Evolutionary conservation across 1,140 invertebrate genomes (phyloP).

Genomic region (Eriocheir sinensis): DNA sequence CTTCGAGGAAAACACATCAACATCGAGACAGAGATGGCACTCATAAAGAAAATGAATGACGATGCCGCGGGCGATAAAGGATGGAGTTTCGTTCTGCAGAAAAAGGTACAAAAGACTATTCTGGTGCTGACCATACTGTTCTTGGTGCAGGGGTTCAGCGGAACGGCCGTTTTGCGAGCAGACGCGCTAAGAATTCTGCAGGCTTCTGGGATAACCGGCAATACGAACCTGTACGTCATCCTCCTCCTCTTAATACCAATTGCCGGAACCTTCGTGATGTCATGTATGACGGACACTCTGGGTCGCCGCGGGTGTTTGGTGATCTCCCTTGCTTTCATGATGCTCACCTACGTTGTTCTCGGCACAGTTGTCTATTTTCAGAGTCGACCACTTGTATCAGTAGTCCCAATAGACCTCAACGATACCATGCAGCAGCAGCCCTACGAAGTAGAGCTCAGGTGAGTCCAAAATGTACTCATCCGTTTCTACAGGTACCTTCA

Average conservation of each 20-base stretch:
- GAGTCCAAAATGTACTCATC: background rate
- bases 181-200: slow-evolving; percentile 56
- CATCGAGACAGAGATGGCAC: slow-evolving; percentile 23
- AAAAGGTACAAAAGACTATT: background rate
- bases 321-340: slow-evolving; percentile 43
- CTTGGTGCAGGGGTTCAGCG: slow-evolving; percentile 54
- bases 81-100: background rate
- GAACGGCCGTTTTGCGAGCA: slow-evolving; percentile 30
- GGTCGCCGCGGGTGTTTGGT: slow-evolving; percentile 44
- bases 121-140: slow-evolving; percentile 23
- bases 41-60: slow-evolving; percentile 35
- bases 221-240: background rate
- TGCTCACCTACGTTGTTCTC: slow-evolving; percentile 5
- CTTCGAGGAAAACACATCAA: slow-evolving; percentile 48
- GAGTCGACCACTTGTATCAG: background rate
- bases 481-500: too few relatives aligned
- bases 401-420: background rate
- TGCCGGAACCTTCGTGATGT: background rate
- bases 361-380: background rate
- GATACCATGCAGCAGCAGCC: too few relatives aligned
- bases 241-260: slow-evolving; percentile 41
- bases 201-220: background rate
- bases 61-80: background rate
- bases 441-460: too few relatives aligned
- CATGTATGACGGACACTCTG: slow-evolving; percentile 19